A percentile compares a stretch with the other conserved stretches of the same genome.
Conservation (phyloP, 2,797 vertebrate genomes). For the Phylloscopus collybita region DNA sequence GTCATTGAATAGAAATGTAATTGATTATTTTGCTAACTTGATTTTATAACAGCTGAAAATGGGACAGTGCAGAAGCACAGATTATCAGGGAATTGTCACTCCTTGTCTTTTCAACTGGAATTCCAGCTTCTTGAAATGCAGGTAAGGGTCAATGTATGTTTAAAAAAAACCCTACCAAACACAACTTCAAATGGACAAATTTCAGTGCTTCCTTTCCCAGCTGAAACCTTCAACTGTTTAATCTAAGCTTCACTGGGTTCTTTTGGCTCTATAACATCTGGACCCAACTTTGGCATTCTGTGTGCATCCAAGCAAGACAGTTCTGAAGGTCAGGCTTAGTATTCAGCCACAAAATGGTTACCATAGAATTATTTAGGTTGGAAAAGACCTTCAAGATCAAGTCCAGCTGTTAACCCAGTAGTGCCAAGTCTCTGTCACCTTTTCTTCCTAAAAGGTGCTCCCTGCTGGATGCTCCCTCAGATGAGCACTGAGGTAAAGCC, state of each 20-base stretch:
- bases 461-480: background rate
- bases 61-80: constrained; percentile 76
- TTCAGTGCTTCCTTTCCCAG: background rate
- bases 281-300: background rate
- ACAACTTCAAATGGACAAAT: background rate
- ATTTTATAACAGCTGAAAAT: constrained; percentile 68
- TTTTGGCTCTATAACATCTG: background rate
- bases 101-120: constrained; percentile 85
- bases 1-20: background rate
- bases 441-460: background rate
- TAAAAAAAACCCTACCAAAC: background rate
- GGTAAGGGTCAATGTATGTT: constrained; percentile 72
- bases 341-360: background rate
- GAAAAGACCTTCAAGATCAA: background rate
- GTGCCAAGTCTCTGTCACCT: background rate
- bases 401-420: background rate
- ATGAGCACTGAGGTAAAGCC: background rate
- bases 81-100: constrained; percentile 80
- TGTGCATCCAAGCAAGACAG: background rate
- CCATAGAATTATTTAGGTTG: background rate
- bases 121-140: constrained; percentile 83
- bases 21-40: background rate
- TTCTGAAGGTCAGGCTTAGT: background rate
- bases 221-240: background rate
- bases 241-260: background rate